These are phyloP conservation scores for Loris lydekkerianus DNA, from an alignment of 2,797 vertebrate species.

Conservation along the genomic window DNA sequence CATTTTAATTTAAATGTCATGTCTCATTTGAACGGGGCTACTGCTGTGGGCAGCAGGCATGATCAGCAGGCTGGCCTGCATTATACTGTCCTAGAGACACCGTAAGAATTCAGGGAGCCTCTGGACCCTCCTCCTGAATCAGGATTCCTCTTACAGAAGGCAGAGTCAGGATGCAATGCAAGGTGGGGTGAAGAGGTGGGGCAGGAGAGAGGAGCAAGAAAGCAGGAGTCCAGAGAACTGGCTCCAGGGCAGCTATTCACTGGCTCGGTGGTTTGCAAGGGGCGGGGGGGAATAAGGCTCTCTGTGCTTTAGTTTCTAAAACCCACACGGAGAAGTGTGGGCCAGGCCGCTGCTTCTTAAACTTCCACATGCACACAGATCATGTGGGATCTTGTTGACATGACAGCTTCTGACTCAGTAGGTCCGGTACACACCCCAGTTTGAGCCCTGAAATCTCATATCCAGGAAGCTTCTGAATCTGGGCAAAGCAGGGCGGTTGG, in stretches of 20 bases:
- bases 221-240: neutral
- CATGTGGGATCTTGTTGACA: neutral
- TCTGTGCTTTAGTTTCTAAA: conserved; percentile 30
- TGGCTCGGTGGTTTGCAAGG: neutral
- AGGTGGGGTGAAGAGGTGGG: neutral
- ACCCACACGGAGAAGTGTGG: neutral
- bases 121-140: neutral
- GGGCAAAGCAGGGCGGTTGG: neutral
- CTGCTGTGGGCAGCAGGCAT: neutral
- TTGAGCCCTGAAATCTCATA: neutral
- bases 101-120: neutral
- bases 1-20: neutral
- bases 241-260: neutral
- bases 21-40: neutral
- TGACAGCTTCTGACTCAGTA: neutral
- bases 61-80: neutral
- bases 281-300: neutral
- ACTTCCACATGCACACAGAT: neutral
- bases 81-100: neutral
- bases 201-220: neutral
- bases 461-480: neutral
- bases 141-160: neutral
- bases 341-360: neutral
- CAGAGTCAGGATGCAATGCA: neutral
- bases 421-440: too few relatives aligned